phyloP scores from a whole-genome alignment of 2,113 vertebrate genomes.

The Seriola aureovittata region DNA sequence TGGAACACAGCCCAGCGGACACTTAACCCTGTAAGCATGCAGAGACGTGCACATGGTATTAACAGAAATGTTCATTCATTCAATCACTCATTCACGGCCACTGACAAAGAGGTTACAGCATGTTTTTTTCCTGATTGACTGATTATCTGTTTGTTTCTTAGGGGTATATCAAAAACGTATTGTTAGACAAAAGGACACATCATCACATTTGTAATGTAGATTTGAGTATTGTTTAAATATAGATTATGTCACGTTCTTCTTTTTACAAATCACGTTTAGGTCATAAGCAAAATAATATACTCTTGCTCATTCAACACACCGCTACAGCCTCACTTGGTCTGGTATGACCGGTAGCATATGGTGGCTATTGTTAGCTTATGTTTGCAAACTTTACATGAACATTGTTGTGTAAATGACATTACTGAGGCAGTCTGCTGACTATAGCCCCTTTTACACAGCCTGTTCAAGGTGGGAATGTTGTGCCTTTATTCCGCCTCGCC shows the following conservation, averaged over 20 bases:
- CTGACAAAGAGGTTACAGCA: neutral
- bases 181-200: neutral
- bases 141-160: conserved; percentile 1
- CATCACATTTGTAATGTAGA: neutral
- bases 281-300: neutral
- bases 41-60: conserved; percentile 36
- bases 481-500: too few species aligned
- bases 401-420: neutral
- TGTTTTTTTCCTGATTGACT: neutral
- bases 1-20: conserved; percentile 61
- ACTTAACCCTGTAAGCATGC: conserved; percentile 53
- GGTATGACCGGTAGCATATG: neutral
- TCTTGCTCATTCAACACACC: neutral
- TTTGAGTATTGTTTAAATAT: neutral
- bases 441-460: too few species aligned
- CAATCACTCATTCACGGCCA: conserved; percentile 7
- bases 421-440: neutral
- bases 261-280: neutral
- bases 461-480: too few species aligned
- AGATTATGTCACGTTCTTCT: neutral
- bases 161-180: neutral
- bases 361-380: neutral
- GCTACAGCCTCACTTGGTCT: neutral
- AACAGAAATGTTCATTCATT: conserved; percentile 39
- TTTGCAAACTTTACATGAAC: neutral